Evolutionary conservation across 2,113 vertebrate species (phyloP), one percentile per base, ranked within the genome.

Genomic region (Hippotragus niger): DNA sequence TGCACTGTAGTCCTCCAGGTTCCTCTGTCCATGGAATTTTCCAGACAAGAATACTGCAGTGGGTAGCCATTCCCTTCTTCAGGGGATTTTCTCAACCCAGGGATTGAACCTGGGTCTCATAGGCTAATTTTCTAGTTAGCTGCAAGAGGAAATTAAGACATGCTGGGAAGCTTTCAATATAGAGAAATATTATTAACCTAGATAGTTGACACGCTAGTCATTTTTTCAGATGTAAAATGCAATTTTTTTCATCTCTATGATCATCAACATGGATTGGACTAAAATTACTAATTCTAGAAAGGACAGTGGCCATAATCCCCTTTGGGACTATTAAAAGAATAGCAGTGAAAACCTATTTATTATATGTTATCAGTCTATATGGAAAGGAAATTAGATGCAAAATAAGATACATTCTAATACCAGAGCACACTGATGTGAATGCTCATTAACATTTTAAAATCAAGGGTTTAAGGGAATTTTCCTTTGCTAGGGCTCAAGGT

Each of bases 221-320:
- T 88, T 88, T 93, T 29, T 92, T 98, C 93, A 85, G 97, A 95
- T 83, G 84, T 91, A 95, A 96, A 95, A 98, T 98, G 19, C 85
- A 92, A 40, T 92, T 95, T 95, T 92, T 93, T 97, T 95, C 52
- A 47, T 88, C 81, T 89, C 85, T 87, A 36, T 95, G 83, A 94
- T 97, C 88, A 87, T 83, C 86, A 62, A 29, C 95, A 43, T 88
- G 16, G 2, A 62, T 90, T 97, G 86, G 76, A 53, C 89, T 97
- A 76, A 96, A 92, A 85, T 98, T 97, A 88, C 97, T 98, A 91
- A 98, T 97, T 97, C 88, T 93, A 98, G 36, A 97, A 98, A 98
- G 64, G 45, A 98, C 96, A 81, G 94, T 96, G 17, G 40, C 31
- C 96, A 14, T 62, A 74, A 71, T 97, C 71, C 96, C 85, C 97